Percentiles rank a stretch among this genome's conserved stretches.
These are phyloP conservation scores for Tromatobia lineatoria DNA, from an alignment of 2,888 invertebrate species.

Conservation along the genomic window DNA sequence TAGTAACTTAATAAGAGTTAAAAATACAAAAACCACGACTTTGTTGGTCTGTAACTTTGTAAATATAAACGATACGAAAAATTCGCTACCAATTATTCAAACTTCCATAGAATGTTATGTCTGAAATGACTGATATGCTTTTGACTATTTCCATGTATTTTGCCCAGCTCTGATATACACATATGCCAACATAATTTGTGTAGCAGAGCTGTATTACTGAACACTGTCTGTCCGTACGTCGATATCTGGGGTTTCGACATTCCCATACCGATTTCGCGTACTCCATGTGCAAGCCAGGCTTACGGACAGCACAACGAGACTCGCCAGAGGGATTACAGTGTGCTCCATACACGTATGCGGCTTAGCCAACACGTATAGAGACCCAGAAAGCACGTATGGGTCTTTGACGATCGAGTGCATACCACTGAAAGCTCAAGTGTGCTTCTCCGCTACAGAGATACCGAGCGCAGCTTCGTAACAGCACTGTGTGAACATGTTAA, in stretches of 20 bases:
- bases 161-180: too few species aligned
- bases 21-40: too few species aligned
- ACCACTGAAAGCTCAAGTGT: constrained; percentile 13
- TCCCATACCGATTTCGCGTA: not conserved
- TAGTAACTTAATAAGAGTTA: too few species aligned
- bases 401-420: constrained; percentile 25
- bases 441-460: not conserved
- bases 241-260: constrained; percentile 2
- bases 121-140: too few species aligned
- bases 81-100: too few species aligned
- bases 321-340: not conserved
- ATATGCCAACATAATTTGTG: not conserved
- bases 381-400: constrained; percentile 2
- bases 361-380: not conserved
- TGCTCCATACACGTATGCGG: not conserved
- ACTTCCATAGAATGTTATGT: too few species aligned
- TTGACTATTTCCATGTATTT: too few species aligned
- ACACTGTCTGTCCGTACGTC: not conserved
- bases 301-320: not conserved
- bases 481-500: constrained; percentile 46
- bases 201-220: not conserved
- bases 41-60: too few species aligned
- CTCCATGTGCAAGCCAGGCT: constrained; percentile 4
- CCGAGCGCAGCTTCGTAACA: not conserved
- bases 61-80: too few species aligned